Percentiles rank a stretch among this genome's conserved stretches.
These are phyloP conservation scores for Drosophila fulvimacula DNA, from an alignment of 2,888 invertebrate species.

Conservation along the genomic window DNA sequence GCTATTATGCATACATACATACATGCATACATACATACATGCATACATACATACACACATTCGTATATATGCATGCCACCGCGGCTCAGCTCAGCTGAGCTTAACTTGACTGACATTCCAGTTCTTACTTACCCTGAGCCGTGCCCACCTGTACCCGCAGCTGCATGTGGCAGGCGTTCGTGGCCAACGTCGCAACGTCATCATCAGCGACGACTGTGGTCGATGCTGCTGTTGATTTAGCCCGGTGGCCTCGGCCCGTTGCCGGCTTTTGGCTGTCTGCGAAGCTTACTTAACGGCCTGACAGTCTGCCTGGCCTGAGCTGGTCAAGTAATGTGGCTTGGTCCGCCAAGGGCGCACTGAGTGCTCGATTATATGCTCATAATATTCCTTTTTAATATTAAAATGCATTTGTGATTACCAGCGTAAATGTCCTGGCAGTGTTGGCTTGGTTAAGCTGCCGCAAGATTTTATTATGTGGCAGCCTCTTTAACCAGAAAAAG, in stretches of 20 bases:
- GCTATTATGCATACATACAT: slow-evolving; percentile 15
- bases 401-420: slow-evolving; percentile 30
- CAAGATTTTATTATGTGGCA: background rate
- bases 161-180: slow-evolving; percentile 22
- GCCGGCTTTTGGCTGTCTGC: slow-evolving; percentile 44
- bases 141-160: background rate
- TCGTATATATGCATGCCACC: slow-evolving; percentile 49
- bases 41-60: slow-evolving; percentile 2
- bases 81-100: slow-evolving; percentile 16
- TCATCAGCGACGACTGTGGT: slow-evolving; percentile 31
- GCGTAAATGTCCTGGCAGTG: slow-evolving; percentile 13
- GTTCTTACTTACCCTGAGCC: slow-evolving; percentile 5
- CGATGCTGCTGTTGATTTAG: slow-evolving; percentile 42
- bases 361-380: slow-evolving; percentile 34
- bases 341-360: slow-evolving; percentile 12
- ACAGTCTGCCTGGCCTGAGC: slow-evolving; percentile 12
- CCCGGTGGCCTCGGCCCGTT: slow-evolving; percentile 40
- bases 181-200: slow-evolving; percentile 26
- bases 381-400: slow-evolving; percentile 51
- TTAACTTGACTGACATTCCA: slow-evolving; percentile 8
- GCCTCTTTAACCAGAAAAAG: too few relatives aligned
- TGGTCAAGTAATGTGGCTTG: slow-evolving; percentile 18
- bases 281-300: slow-evolving; percentile 56
- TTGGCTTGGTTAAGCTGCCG: slow-evolving; percentile 4
- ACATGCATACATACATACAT: slow-evolving; percentile 3